Conservation (phyloP, 2,797 vertebrate genomes). For the Selene dorsalis region DNA sequence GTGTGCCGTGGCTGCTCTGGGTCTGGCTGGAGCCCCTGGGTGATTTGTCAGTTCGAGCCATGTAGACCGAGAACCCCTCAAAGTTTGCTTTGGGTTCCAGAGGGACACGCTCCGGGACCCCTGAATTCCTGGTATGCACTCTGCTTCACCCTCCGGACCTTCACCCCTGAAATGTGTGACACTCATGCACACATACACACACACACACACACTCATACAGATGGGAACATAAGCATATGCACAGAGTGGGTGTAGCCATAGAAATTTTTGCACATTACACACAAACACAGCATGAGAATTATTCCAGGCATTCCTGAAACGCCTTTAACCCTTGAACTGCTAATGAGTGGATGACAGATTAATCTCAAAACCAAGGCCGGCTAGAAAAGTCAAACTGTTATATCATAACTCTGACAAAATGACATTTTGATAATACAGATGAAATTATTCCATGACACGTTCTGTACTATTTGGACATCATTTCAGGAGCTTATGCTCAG, state of each 20-base stretch:
- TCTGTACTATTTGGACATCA: background rate
- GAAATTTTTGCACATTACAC: slow-evolving; percentile 13
- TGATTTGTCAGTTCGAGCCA: slow-evolving; percentile 74
- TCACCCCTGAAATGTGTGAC: slow-evolving; percentile 45
- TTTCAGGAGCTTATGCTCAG: background rate
- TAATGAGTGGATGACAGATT: slow-evolving; percentile 35
- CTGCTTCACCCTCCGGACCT: slow-evolving; percentile 51
- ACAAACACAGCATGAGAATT: slow-evolving; percentile 25
- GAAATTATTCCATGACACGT: slow-evolving; percentile 5
- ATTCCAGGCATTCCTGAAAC: slow-evolving; percentile 30
- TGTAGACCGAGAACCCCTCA: slow-evolving; percentile 53
- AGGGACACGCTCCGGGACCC: slow-evolving; percentile 67
- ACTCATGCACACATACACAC: slow-evolving; percentile 47
- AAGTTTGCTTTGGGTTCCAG: slow-evolving; percentile 73
- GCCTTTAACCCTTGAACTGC: slow-evolving; percentile 3
- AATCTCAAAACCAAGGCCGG: slow-evolving; percentile 22
- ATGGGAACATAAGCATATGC: slow-evolving; percentile 25
- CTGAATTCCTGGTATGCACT: slow-evolving; percentile 72
- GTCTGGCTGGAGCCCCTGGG: slow-evolving; percentile 59
- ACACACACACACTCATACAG: slow-evolving; percentile 29
- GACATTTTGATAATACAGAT: background rate
- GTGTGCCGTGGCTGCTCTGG: slow-evolving; percentile 41
- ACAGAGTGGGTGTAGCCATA: slow-evolving; percentile 5
- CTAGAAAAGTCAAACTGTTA: slow-evolving; percentile 10
- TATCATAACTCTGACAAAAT: slow-evolving; percentile 16